phyloP scores from a whole-genome alignment of 2,797 vertebrate genomes.

The Coendou prehensilis region DNA sequence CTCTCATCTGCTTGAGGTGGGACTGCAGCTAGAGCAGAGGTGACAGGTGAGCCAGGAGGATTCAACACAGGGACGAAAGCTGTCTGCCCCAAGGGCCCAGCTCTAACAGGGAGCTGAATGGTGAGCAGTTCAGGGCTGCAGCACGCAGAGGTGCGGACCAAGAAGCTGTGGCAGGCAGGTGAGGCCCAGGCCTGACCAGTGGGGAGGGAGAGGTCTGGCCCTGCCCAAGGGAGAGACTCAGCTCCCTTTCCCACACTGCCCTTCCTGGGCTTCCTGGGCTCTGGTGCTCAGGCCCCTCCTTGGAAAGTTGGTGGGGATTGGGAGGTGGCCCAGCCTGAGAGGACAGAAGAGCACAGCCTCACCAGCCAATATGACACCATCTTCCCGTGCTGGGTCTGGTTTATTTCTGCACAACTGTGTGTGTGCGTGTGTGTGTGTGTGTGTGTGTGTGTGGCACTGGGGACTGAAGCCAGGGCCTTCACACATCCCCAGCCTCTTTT shows the following conservation, averaged over 20 bases:
- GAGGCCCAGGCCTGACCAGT: neutral
- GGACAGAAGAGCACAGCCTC: neutral
- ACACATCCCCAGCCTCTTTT: neutral
- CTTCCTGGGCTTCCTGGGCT: neutral
- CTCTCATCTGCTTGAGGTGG: neutral
- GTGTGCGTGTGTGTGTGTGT: neutral
- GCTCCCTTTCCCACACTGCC: too few species aligned
- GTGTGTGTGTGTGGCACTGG: neutral
- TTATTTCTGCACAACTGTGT: neutral
- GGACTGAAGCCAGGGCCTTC: neutral
- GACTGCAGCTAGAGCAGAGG: neutral
- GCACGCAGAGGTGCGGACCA: accelerated
- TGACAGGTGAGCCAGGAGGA: neutral
- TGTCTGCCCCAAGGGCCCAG: neutral
- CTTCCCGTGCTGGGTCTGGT: neutral
- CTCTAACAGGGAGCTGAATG: neutral
- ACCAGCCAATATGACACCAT: accelerated
- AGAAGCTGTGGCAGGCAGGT: too few species aligned
- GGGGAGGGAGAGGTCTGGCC: neutral
- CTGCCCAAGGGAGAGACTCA: neutral
- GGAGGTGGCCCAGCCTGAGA: too few species aligned
- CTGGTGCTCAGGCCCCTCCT: neutral
- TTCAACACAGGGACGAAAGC: neutral
- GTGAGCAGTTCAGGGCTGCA: too few species aligned
- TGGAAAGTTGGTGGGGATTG: neutral